Base-by-base conservation (phyloP, 2,113 vertebrate species). In the Ursus arctos region DNA sequence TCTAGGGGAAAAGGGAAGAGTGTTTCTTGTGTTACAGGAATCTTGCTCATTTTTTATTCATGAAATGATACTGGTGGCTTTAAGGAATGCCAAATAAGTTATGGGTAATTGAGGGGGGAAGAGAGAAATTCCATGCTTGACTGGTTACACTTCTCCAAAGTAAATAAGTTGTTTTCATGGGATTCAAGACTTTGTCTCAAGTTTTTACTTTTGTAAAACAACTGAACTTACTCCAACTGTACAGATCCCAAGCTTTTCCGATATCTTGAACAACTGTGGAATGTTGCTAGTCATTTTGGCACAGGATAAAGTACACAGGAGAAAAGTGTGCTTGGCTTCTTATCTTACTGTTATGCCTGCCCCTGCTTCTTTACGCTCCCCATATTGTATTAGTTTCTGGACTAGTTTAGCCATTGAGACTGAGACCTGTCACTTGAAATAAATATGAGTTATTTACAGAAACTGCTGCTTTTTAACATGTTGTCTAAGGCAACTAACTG, bases 351-450 rank as follows among this genome's bases (percentile, higher is more conserved):
- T 33, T 59, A 24, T 22, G 4, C 28, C 77, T 47, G 6, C 3
- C 28, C 7, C 40, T 69, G 31, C 4, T 81, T 43, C 43, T 91
- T 59, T 31, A 6, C 49, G 22, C 9, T 36, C 2, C 65, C 6
- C 5, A 22, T 33, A 19, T 51, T 22, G n/a, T 65, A 16, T 51
- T 57, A 12, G 22, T 88, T 91, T 74, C 91, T 80, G 63, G 63
- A 87, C 40, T 88, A 57, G 80, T 65, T 94, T 22, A 96, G 31
- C 33, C 47, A 15, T 33, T 53, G 74, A 83, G 31, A 80, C 15
- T 59, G 47, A 97, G 81, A 81, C 43, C 57, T 85, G 53, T 36
- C 65, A 33, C 63, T 96, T 92, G 53, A 96, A 95, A 72, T 83
- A 92, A 94, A 55, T 63, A 63, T 24, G n/a, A 65, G 24, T 84